A percentile compares a stretch with the other conserved stretches of the same genome.
Conservation (phyloP, 1,140 invertebrate genomes). For the Drosophila albomicans region DNA sequence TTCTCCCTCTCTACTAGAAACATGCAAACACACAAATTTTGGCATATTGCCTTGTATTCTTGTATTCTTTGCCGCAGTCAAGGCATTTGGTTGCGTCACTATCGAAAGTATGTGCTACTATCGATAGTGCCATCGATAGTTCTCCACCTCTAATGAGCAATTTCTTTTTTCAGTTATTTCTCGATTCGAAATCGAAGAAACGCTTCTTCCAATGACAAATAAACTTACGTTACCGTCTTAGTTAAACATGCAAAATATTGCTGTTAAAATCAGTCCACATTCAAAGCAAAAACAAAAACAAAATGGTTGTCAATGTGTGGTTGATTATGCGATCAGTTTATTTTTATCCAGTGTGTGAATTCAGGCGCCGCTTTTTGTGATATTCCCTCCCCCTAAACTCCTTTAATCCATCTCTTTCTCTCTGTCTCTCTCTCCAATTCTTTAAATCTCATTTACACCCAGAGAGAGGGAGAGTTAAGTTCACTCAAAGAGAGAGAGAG, state of each 20-base stretch:
- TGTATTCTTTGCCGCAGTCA: too few species aligned
- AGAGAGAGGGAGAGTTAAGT: background rate
- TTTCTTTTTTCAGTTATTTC: background rate
- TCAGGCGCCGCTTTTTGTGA: conserved; percentile 43
- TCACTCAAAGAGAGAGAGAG: background rate
- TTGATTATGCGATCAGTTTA: conserved; percentile 15
- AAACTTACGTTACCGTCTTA: background rate
- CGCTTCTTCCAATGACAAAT: conserved; percentile 29
- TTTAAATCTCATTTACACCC: conserved; percentile 6
- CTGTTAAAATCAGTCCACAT: too few species aligned
- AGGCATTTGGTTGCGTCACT: too few species aligned
- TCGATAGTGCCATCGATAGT: too few species aligned
- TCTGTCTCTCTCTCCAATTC: conserved; percentile 5
- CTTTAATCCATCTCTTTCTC: conserved; percentile 17
- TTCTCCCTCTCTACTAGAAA: too few species aligned
- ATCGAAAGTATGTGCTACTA: too few species aligned
- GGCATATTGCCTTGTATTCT: too few species aligned
- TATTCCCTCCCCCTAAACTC: conserved; percentile 20
- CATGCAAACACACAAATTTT: too few species aligned
- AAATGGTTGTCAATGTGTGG: conserved; percentile 15
- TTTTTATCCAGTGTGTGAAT: conserved; percentile 20
- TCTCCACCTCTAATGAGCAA: too few species aligned
- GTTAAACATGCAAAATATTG: too few species aligned
- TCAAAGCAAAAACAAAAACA: background rate
- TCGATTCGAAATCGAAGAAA: conserved; percentile 18